Evolutionary conservation across 2,797 vertebrate genomes (phyloP), one percentile per base, ranked within the genome.

Genomic region (Basileuterus tristriatus): DNA sequence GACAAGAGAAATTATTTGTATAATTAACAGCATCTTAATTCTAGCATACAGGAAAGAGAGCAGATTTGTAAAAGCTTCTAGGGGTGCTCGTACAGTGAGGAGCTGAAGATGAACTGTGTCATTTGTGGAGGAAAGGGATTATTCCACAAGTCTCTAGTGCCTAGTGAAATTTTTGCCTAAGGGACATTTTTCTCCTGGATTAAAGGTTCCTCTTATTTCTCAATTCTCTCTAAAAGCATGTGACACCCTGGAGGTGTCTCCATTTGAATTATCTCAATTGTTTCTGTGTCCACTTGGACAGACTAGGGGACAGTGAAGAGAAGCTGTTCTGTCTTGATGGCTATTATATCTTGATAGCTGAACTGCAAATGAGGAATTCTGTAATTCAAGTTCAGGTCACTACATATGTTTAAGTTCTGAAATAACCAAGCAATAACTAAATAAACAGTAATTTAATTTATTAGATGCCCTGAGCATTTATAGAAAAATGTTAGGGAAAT

Each of bases 371-470:
- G 88, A 96, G 90, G 91, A 96, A 86, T 93, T 88, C 79, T 85
- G 79, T 87, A 77, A 96, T 95, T 95, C 83, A 93, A 89, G 87
- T 83, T 70, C 13, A 63, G 94, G 85, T 94, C 92, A 86, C 70
- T 88, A 80, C 53, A 9, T 65, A 32, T 37, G 62, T 76, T 93
- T 71, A 96, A 96, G 75, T 77, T 76, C 81, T 92, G 89, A 96
- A 97, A 95, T 92, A 96, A 96, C 8, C 43, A 67, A 96, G 93
- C 47, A 95, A 85, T 93, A 88, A 87, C 87, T 87, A 95, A 96
- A 95, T 94, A 94, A 96, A 96, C 87, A 81, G 79, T 94, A 95
- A 91, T 81, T 86, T 83, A 89, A 97, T 97, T 96, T 97, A 94
- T 96, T 95, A 96, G 72, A 68, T 83, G 88, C 84, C 83, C 52